Percentiles rank a stretch among this genome's conserved stretches.
Evolutionary conservation across 2,113 vertebrate species (phyloP).

Genomic region (Muntiacus muntjak): DNA sequence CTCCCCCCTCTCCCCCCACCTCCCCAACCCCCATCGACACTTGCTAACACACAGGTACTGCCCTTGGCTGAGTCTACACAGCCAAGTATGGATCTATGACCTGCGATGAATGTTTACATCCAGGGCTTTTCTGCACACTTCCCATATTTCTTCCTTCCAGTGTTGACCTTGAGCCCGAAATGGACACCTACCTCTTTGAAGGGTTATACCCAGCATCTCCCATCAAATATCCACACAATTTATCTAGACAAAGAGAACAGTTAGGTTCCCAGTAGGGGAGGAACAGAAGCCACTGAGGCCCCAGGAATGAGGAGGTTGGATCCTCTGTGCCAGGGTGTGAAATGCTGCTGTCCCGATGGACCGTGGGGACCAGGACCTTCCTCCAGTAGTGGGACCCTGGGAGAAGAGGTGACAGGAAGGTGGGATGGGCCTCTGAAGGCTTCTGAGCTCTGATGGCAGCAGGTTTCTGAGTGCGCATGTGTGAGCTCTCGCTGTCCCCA

Average conservation of each 20-base stretch:
- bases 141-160: background rate
- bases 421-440: background rate
- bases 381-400: background rate
- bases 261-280: background rate
- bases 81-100: background rate
- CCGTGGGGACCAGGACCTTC: background rate
- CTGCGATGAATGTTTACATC: background rate
- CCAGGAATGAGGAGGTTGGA: background rate
- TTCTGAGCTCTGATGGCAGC: background rate
- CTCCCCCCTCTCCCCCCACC: background rate
- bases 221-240: background rate
- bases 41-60: background rate
- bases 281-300: background rate
- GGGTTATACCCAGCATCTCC: background rate
- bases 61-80: background rate
- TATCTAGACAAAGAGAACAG: background rate
- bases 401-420: background rate
- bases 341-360: background rate
- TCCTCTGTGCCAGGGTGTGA: background rate
- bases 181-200: background rate
- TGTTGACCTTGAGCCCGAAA: background rate
- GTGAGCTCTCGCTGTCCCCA: constrained; percentile 60
- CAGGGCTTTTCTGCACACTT: background rate
- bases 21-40: background rate
- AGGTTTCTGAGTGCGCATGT: constrained; percentile 27